These are phyloP conservation scores for Lerista edwardsae DNA, from an alignment of 2,797 vertebrate species.

Conservation along the genomic window DNA sequence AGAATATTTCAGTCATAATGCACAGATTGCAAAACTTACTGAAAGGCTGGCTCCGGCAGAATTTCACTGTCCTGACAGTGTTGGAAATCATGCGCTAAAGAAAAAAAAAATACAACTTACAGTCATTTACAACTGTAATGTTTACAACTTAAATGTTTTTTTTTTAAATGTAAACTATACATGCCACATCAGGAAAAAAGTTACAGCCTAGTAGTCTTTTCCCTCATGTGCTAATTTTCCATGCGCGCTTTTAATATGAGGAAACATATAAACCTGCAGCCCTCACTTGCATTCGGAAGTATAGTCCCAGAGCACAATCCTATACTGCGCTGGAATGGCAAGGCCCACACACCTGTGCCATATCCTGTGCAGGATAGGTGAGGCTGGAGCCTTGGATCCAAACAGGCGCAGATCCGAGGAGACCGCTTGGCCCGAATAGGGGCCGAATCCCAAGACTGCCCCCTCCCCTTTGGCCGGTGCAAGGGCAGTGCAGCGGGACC, in stretches of 20 bases:
- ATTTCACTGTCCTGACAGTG: slow-evolving; percentile 91
- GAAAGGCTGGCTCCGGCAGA: slow-evolving; percentile 93
- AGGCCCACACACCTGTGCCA: no score
- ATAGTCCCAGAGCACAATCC: background rate
- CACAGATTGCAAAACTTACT: slow-evolving; percentile 81
- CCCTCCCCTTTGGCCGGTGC: no score
- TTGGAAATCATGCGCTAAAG: slow-evolving; percentile 97
- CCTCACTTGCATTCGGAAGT: background rate
- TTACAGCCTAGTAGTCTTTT: background rate
- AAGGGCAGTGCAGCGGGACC: no score
- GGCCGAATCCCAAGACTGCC: no score
- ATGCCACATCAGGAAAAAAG: background rate
- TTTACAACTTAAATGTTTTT: no score
- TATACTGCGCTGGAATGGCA: no score
- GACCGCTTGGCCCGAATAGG: no score
- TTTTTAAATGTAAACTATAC: no score
- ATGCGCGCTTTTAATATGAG: background rate
- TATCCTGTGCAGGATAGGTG: no score
- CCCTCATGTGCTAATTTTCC: background rate
- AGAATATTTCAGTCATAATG: slow-evolving; percentile 37
- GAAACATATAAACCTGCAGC: background rate
- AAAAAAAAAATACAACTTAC: slow-evolving; percentile 43
- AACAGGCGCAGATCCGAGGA: no score
- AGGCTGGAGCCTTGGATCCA: no score
- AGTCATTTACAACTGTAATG: no score